Evolutionary conservation across 1,140 invertebrate genomes (phyloP).

Genomic region (Camponotus floridanus): DNA sequence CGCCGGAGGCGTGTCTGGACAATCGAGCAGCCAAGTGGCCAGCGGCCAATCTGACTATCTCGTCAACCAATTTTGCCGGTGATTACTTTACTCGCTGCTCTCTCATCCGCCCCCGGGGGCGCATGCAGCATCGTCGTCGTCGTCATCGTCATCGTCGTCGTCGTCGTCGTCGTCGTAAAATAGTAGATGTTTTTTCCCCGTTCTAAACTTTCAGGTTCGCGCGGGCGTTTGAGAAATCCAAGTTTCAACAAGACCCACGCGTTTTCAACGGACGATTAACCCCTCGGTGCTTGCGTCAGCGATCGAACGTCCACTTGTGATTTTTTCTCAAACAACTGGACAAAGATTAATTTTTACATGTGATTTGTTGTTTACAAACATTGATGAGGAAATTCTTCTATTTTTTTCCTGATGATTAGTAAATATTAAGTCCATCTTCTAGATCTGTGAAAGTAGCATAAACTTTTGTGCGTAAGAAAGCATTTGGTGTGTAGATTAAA

Average conservation of each 20-base stretch:
- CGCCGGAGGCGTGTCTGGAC: slow-evolving; percentile 85
- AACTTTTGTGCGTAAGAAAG: not conserved
- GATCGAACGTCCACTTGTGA: not conserved
- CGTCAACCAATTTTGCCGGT: slow-evolving; percentile 84
- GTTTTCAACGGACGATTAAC: not conserved
- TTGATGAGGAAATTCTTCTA: not conserved
- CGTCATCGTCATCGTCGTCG: slow-evolving; percentile 5
- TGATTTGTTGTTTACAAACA: too few species aligned
- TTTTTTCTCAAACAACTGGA: not conserved
- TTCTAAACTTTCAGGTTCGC: slow-evolving; percentile 11
- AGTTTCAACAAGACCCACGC: slow-evolving; percentile 37
- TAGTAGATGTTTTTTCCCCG: slow-evolving; percentile 27
- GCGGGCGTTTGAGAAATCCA: slow-evolving; percentile 31
- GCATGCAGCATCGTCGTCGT: slow-evolving; percentile 23
- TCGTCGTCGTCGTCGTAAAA: slow-evolving; percentile 5
- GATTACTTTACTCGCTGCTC: slow-evolving; percentile 80
- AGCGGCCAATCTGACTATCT: slow-evolving; percentile 83
- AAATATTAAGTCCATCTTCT: not conserved
- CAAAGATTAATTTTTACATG: not conserved
- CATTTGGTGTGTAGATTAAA: not conserved
- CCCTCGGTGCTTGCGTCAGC: not conserved
- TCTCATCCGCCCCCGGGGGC: slow-evolving; percentile 17
- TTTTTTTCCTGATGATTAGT: not conserved
- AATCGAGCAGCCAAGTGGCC: slow-evolving; percentile 85
- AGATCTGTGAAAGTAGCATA: not conserved